Percentiles rank a stretch among this genome's conserved stretches.
Evolutionary conservation across 2,113 vertebrate species (phyloP).

Genomic region (Miniopterus natalensis): DNA sequence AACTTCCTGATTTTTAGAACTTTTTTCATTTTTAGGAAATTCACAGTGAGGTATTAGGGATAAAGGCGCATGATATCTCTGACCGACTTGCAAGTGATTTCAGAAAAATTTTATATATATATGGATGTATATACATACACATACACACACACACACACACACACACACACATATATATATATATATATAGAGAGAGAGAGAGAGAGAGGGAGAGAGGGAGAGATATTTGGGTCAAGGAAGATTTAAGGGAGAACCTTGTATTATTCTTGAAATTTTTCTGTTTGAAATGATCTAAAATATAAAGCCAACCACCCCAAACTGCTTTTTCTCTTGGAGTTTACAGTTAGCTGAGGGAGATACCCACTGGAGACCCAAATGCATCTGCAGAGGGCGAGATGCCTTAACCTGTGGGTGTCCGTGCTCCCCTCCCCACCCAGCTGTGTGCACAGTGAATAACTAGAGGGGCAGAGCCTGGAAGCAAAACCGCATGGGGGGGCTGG

Average conservation of each 20-base stretch:
- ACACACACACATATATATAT: neutral
- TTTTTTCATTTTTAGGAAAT: conserved; percentile 56
- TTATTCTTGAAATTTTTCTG: conserved; percentile 33
- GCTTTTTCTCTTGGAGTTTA: neutral
- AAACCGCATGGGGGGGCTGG: no score
- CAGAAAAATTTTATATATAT: conserved; percentile 11
- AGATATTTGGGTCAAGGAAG: neutral
- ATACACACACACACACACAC: no score
- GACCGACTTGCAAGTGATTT: conserved; percentile 62
- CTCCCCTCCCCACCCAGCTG: neutral
- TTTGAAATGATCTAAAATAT: conserved; percentile 58
- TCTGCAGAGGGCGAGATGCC: neutral
- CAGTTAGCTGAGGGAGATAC: neutral
- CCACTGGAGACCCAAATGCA: neutral
- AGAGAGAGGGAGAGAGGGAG: neutral
- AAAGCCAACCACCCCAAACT: neutral
- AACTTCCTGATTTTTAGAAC: conserved; percentile 67
- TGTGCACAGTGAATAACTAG: neutral
- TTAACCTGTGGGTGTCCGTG: neutral
- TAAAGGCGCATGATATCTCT: conserved; percentile 45
- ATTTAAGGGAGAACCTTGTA: neutral
- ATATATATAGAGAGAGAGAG: neutral
- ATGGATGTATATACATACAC: neutral
- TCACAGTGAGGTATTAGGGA: conserved; percentile 41
- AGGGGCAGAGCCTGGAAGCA: neutral